Percentiles rank a stretch among this genome's conserved stretches.
phyloP scores from a whole-genome alignment of 2,113 vertebrate genomes.

The Balaenoptera acutorostrata region DNA sequence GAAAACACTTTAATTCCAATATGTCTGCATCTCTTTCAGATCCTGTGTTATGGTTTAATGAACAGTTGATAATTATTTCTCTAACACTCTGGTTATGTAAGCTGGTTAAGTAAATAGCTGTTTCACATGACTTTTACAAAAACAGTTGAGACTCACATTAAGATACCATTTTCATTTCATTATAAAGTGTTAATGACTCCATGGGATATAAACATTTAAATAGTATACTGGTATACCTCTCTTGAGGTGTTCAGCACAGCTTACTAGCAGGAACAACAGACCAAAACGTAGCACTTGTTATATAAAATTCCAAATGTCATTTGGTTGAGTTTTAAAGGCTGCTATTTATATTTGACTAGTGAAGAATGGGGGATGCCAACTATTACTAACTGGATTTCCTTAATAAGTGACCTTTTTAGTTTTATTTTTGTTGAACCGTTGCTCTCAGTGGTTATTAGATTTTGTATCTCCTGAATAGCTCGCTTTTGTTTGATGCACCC shows the following conservation, averaged over 20 bases:
- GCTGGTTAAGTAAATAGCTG: not conserved
- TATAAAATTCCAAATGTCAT: not conserved
- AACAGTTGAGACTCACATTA: not conserved
- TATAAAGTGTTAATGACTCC: not conserved
- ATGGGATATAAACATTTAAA: not conserved
- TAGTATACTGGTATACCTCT: not conserved
- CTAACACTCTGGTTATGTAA: not conserved
- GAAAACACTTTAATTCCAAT: not conserved
- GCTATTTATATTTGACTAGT: not conserved
- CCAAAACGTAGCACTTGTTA: not conserved
- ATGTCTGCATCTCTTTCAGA: constrained; percentile 13
- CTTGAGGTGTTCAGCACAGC: not conserved
- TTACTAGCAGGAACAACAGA: not conserved
- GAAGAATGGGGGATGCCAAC: not conserved
- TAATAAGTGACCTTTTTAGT: not conserved
- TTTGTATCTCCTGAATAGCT: not conserved
- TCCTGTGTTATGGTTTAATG: not conserved
- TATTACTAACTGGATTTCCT: not conserved
- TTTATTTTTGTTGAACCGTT: not conserved
- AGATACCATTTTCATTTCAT: not conserved
- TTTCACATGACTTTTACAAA: constrained; percentile 21
- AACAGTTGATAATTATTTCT: constrained; percentile 1
- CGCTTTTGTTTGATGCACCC: not conserved
- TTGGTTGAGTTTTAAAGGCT: not conserved
- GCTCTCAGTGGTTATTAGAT: not conserved